phyloP scores from a whole-genome alignment of 1,140 invertebrate species.

The Cryptotermes secundus region DNA sequence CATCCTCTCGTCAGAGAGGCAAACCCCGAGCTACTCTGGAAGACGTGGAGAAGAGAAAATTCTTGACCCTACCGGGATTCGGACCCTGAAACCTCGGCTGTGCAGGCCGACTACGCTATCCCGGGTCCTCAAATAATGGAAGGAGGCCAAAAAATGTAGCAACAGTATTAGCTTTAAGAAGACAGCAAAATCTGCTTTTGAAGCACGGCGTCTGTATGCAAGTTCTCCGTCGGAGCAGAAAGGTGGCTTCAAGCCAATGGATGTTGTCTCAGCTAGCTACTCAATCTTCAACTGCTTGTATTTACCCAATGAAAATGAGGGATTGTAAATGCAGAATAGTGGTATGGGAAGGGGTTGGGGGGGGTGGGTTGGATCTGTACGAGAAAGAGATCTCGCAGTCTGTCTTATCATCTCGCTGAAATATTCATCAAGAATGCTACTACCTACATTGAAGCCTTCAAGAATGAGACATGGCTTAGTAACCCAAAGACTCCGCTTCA shows the following conservation, averaged over 20 bases:
- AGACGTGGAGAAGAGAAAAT: no score
- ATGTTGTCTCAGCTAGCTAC: neutral
- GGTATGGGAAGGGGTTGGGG: neutral
- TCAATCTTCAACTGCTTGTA: neutral
- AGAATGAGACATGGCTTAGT: neutral
- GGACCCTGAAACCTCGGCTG: no score
- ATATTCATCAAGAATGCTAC: conserved; percentile 26
- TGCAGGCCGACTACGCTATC: no score
- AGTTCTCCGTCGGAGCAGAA: neutral
- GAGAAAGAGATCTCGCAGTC: neutral
- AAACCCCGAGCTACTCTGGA: no score
- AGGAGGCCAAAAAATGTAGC: no score
- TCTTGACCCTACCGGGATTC: no score
- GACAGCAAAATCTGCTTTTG: no score
- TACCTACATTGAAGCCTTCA: neutral
- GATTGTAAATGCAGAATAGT: conserved; percentile 22
- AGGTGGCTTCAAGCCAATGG: neutral
- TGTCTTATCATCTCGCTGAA: conserved; percentile 1
- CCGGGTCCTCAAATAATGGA: no score
- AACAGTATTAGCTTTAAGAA: no score
- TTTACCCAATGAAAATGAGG: conserved; percentile 31
- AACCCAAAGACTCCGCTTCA: neutral
- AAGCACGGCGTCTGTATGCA: neutral
- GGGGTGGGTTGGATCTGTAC: neutral
- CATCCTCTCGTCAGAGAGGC: no score